Base-by-base conservation (phyloP, 2,113 vertebrate genomes). In the Leptodactylus fuscus region DNA sequence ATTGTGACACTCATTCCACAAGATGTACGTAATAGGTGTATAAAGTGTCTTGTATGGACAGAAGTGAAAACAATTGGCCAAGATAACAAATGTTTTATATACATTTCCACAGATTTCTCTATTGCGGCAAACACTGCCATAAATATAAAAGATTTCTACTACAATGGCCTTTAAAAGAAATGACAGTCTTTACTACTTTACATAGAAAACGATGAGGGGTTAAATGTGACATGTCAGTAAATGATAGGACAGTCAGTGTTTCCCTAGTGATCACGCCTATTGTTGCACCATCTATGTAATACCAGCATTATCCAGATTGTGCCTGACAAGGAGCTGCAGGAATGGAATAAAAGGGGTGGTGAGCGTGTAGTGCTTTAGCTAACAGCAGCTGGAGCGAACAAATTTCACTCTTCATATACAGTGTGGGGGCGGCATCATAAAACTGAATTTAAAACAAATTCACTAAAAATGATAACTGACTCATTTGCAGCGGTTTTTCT, bases 371-470 rank as follows among this genome's bases (percentile, higher is more conserved):
- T 13, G 22, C 24, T 65, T 65, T 38, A 34, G 4, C 49, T 51
- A 81, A 70, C 46, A 81, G 60, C 58, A 81, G 27, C 80, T 81
- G 60, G 60, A 34, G 62, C 16, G 4, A 51, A 46, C 67, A 49
- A 69, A 67, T 81, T 60, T 69, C 80, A 81, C 62, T 29, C 12
- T 60, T 81, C 18, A 49, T 69, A 29, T 51, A 34, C 46, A 12
- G 44, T 70, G 80, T 70, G 80, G 51, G 80, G 41, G 80, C 69
- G 27, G 80, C 38, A 81, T 69, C 22, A 36, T 10, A 67, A 46
- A 81, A 81, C 22, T 24, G 53, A 81, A 81, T 81, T 16, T 48
- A 48, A 81, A 81, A 48, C 34, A 29, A 67, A 60, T 38, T 62
- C 27, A 58, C 36, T 18, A 20, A 65, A 81, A 65, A 81, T 81